A percentile compares a stretch with the other conserved stretches of the same genome.
phyloP scores from a whole-genome alignment of 2,113 vertebrate species.

The Chaenogobius annularis region DNA sequence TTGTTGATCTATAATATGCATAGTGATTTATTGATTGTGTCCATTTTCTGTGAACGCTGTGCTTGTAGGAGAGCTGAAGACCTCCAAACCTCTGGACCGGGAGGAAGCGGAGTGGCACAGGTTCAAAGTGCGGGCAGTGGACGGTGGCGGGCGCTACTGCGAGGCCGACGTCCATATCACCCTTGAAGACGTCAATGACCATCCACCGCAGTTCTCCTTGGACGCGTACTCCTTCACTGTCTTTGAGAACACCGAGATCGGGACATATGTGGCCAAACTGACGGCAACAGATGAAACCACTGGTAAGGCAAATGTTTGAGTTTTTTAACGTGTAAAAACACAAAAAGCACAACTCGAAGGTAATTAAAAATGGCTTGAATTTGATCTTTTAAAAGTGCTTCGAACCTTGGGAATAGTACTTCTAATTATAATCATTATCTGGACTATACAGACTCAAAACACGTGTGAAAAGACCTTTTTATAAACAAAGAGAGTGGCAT shows the following conservation, averaged over 20 bases:
- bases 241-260: slow-evolving; percentile 93
- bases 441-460: no score
- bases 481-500: no score
- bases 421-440: no score
- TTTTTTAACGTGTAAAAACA: no score
- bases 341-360: not conserved
- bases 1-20: no score
- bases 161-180: slow-evolving; percentile 82
- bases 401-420: no score
- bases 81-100: slow-evolving; percentile 82
- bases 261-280: slow-evolving; percentile 86
- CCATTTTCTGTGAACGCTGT: not conserved
- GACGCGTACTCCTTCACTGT: slow-evolving; percentile 88
- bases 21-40: not conserved
- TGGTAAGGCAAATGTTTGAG: slow-evolving; percentile 73
- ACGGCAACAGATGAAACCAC: slow-evolving; percentile 86
- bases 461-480: no score
- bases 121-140: slow-evolving; percentile 85
- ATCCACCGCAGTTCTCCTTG: slow-evolving; percentile 85
- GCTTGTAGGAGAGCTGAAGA: slow-evolving; percentile 89
- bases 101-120: slow-evolving; percentile 84
- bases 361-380: not conserved
- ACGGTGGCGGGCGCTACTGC: slow-evolving; percentile 90
- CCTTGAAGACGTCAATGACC: slow-evolving; percentile 93
- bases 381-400: not conserved